These are phyloP conservation scores for Periparus ater DNA, from an alignment of 2,797 vertebrate species.

Conservation along the genomic window DNA sequence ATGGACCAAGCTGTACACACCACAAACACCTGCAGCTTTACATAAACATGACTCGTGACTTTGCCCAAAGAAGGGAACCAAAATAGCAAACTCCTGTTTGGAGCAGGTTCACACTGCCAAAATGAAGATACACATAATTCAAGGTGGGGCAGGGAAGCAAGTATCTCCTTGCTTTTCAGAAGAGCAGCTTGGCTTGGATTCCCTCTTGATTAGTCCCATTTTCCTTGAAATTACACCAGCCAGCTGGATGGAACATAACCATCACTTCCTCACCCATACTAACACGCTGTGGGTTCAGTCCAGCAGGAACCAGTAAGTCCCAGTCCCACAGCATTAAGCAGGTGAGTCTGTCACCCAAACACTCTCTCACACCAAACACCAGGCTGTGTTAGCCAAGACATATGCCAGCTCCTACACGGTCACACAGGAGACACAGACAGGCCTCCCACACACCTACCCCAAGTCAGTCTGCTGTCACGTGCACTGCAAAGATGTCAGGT, in stretches of 20 bases:
- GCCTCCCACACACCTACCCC: background rate
- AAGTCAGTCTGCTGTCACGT: fast-evolving
- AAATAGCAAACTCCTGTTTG: background rate
- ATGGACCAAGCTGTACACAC: background rate
- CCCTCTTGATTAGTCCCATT: background rate
- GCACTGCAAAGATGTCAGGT: background rate
- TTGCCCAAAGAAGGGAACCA: background rate
- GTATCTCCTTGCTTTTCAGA: background rate
- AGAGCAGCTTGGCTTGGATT: background rate
- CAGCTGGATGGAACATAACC: background rate
- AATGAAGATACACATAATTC: background rate
- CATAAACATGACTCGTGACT: background rate
- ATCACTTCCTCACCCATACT: background rate
- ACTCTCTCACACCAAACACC: background rate
- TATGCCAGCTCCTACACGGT: fast-evolving
- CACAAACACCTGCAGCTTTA: background rate
- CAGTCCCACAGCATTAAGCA: background rate
- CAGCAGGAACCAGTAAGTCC: background rate
- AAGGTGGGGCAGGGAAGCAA: background rate
- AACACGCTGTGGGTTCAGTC: background rate
- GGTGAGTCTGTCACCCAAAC: background rate
- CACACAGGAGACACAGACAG: background rate
- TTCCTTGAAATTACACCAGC: background rate
- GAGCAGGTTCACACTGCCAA: background rate
- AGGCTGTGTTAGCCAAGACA: fast-evolving